A percentile compares a stretch with the other conserved stretches of the same genome.
Evolutionary conservation across 2,888 invertebrate genomes (phyloP).

Genomic region (Nemotelus nigrinus): DNA sequence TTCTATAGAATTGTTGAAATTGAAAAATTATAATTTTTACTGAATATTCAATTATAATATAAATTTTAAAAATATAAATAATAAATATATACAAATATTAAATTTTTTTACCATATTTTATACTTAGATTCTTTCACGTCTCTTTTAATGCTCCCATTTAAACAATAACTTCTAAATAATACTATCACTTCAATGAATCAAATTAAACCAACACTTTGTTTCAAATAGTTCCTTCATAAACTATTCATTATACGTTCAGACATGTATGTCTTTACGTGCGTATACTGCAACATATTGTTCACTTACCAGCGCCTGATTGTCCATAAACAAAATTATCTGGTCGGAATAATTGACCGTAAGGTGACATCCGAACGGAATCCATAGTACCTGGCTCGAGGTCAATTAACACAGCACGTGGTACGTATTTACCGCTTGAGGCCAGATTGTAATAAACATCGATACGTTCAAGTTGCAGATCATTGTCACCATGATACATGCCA

Average conservation of each 20-base stretch:
- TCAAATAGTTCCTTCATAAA: background rate
- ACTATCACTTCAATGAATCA: background rate
- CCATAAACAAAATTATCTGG: conserved; percentile 90
- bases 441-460: conserved; percentile 86
- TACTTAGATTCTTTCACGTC: too few species aligned
- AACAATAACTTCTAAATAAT: too few species aligned
- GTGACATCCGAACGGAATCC: conserved; percentile 83
- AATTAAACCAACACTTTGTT: background rate
- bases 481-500: conserved; percentile 78
- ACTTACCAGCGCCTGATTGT: conserved; percentile 78
- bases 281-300: conserved; percentile 49
- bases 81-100: too few species aligned
- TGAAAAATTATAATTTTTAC: too few species aligned
- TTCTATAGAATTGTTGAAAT: too few species aligned
- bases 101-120: too few species aligned
- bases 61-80: too few species aligned
- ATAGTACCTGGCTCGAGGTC: conserved; percentile 91
- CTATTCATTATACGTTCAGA: background rate
- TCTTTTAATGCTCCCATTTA: too few species aligned
- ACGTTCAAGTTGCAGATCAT: conserved; percentile 78
- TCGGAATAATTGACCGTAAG: conserved; percentile 82
- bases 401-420: conserved; percentile 85
- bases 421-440: conserved; percentile 77
- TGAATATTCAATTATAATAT: too few species aligned
- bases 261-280: background rate